Evolutionary conservation across 30 jellyfish, hydroid and myxozoan species (phyloP), one percentile per base, ranked within the genome.

Genomic region (Chironex yamaguchii): DNA sequence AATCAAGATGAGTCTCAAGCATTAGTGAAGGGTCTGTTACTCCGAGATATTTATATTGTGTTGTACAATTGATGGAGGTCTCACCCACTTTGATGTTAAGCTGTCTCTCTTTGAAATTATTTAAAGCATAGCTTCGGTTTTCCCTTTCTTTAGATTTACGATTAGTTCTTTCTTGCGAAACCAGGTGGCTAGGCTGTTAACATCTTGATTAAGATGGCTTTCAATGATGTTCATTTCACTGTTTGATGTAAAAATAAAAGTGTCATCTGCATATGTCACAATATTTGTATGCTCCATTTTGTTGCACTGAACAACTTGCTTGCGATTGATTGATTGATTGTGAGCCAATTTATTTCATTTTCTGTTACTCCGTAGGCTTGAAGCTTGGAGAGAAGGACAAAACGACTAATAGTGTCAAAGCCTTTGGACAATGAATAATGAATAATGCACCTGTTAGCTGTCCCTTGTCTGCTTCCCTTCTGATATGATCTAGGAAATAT

Each of bases 381-480:
- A 27, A 76, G 62, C 81, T 76, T 76, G 71, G 81, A 12, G 76
- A 76, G 81, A 9, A 49, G 88, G 63, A 76, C 81, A 76, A 58
- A 49, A 51, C 53, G 77, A 49, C 86, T 34, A 72, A 72, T 42
- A 32, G 86, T 72, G 66, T 72, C 86, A 36, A 72, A 72, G 66
- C 75, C 86, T 32, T 72, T 72, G 6, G 76, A 72, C 75, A 69
- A 26, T 23, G n/a, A n/a, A 23, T 65, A 3, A 69, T 31, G 65
- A 26, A 81, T 65, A 81, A 26, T 64, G 85, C 92, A 64, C 92
- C 84, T 1, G 75, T 81, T 3, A 64, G 78, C 54, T 74, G 74
- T 35, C 82, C 94, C 51, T 48, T 69, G 71, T 84, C 94, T 34
- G 80, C 87, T 34, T 71, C 91, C 34, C 69, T 64, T 52, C 84